Evolutionary conservation across 2,113 vertebrate genomes (phyloP), one percentile per base, ranked within the genome.

Genomic region (Apus apus): DNA sequence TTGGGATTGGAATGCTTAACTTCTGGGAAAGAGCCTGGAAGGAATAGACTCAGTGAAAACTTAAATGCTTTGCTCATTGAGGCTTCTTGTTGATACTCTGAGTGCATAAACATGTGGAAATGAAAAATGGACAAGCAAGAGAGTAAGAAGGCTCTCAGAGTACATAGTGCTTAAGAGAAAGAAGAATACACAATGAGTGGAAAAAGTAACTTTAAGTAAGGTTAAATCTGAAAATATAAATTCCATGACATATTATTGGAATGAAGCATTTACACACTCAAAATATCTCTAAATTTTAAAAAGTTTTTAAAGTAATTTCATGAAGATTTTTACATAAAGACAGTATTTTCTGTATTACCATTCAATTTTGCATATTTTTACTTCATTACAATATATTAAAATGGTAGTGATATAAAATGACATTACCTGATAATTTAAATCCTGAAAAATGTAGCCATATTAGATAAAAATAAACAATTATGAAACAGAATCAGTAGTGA

Each of bases 61-160:
- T 65, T 65, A 30, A 60, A 65, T 18, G 15, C 62, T 89, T 78
- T 89, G 53, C 82, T 48, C 66, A 23, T 54, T 91, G 58, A 43
- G 81, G 50, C 40, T 83, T 85, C 62, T 72, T n/a, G n/a, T 46
- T 65, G 40, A 5, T 58, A 93, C 58, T 65, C 86, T 38, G 62
- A 61, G 57, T 72, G 84, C 87, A 91, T 89, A 70, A 89, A 87
- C 95, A 95, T 76, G 81, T 76, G 85, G 53, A 34, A 92, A 58
- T 40, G 66, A 91, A 83, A 93, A 58, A 62, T 62, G 40, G 40
- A 43, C 23, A 54, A 87, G 54, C 19, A 83, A 61, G 46, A 78
- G 54, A 73, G 40, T 51, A 65, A 68, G 91, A 78, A 45, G 65
- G 26, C 16, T 54, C 56, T 30, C n/a, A 61, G 45, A 19, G 46